phyloP scores from a whole-genome alignment of 2,113 vertebrate genomes.

The Neotragus moschatus region DNA sequence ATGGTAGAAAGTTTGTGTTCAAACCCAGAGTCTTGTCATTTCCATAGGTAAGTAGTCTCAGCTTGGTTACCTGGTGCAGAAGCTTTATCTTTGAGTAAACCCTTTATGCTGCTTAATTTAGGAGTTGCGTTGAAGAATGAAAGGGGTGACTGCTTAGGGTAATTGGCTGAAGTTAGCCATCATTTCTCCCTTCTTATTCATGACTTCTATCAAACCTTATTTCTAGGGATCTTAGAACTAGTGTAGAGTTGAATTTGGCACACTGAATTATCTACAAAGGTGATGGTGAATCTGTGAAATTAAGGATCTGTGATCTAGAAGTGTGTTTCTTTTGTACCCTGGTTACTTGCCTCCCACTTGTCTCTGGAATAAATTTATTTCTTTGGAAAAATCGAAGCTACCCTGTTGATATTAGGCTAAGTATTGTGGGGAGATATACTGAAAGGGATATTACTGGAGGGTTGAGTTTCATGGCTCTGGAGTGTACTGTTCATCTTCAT shows the following conservation, averaged over 20 bases:
- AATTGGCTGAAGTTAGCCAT: background rate
- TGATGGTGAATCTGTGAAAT: background rate
- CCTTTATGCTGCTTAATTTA: constrained; percentile 1
- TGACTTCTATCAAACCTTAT: background rate
- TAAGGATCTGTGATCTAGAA: background rate
- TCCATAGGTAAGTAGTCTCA: background rate
- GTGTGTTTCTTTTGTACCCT: background rate
- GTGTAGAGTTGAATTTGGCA: background rate
- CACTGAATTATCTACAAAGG: background rate
- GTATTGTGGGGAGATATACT: background rate
- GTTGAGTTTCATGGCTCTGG: background rate
- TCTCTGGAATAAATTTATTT: background rate
- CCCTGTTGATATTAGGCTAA: background rate
- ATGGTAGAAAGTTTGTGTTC: background rate
- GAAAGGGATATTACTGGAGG: background rate
- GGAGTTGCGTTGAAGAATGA: background rate
- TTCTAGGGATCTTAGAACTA: background rate
- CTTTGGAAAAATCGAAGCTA: background rate
- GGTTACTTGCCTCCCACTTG: background rate
- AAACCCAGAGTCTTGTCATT: background rate
- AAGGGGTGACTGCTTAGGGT: background rate
- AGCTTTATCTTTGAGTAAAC: background rate
- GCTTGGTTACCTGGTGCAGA: background rate
- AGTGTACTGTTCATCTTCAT: background rate
- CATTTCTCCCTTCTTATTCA: background rate